Percentiles rank a stretch among this genome's conserved stretches.
Evolutionary conservation across 2,113 vertebrate species (phyloP).

Genomic region (Rhabdomys dilectus): DNA sequence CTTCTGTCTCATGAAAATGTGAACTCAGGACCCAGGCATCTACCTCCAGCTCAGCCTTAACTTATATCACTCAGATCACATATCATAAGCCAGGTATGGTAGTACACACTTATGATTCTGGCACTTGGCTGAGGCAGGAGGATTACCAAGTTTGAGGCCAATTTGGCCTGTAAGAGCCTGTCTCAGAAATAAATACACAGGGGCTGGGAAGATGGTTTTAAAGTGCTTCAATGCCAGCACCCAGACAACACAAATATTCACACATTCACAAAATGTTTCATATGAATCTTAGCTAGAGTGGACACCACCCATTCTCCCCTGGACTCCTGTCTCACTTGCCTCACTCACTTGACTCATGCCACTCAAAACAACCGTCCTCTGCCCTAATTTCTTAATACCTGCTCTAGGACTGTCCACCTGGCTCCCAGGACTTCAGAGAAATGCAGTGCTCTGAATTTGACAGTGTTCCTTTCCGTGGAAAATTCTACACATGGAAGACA

Average conservation of each 20-base stretch:
- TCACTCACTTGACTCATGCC: not conserved
- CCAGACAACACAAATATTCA: not conserved
- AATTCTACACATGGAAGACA: constrained; percentile 98
- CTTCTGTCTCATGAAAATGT: not conserved
- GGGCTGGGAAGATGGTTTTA: not conserved
- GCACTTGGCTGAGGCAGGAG: not conserved
- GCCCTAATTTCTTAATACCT: not conserved
- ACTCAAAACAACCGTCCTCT: not conserved
- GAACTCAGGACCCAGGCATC: not conserved
- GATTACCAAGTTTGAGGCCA: not conserved
- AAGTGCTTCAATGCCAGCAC: not conserved
- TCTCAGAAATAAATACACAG: not conserved
- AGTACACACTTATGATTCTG: not conserved
- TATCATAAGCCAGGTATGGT: not conserved
- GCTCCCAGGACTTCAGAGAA: constrained; percentile 96
- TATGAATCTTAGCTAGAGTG: too few species aligned
- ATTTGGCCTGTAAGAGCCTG: not conserved
- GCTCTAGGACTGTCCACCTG: constrained; percentile 93
- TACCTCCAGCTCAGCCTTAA: not conserved
- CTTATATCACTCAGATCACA: not conserved
- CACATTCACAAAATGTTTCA: not conserved
- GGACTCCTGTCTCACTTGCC: not conserved
- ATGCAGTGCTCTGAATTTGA: constrained; percentile 97
- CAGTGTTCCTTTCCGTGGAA: constrained; percentile 95
- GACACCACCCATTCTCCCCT: not conserved